phyloP scores from a whole-genome alignment of 64 coral and sea anemone genomes.

The Stichodactyla helianthus region DNA sequence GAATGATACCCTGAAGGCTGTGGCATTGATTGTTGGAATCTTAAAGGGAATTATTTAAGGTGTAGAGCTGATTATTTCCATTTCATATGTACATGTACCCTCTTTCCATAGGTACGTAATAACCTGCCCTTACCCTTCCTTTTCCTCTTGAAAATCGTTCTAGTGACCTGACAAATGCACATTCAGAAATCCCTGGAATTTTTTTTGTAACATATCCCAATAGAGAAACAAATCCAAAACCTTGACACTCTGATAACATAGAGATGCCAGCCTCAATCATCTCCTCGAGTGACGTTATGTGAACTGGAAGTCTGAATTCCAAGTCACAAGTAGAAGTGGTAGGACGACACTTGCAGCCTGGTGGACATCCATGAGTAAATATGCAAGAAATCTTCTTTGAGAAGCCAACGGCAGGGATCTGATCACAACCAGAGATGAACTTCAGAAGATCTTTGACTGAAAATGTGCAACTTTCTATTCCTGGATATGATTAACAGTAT shows the following conservation, averaged over 20 bases:
- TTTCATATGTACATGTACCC: not conserved
- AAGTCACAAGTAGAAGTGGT: constrained; percentile 60
- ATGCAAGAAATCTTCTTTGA: constrained; percentile 19
- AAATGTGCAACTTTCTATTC: constrained; percentile 14
- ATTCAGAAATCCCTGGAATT: constrained; percentile 47
- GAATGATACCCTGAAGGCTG: constrained; percentile 36
- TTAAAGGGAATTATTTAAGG: constrained; percentile 1
- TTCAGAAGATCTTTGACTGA: constrained; percentile 36
- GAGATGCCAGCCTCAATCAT: constrained; percentile 36
- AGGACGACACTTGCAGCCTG: constrained; percentile 34
- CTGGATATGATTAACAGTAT: not conserved
- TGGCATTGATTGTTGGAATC: constrained; percentile 26
- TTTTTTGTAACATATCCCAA: constrained; percentile 53
- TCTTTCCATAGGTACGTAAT: not conserved
- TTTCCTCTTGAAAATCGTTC: constrained; percentile 39
- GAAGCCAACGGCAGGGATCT: constrained; percentile 22
- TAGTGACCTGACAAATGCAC: constrained; percentile 43
- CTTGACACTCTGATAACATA: constrained; percentile 27
- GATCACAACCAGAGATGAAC: constrained; percentile 16
- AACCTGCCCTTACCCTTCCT: constrained; percentile 24
- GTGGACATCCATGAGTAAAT: constrained; percentile 30
- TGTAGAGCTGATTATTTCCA: not conserved
- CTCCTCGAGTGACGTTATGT: constrained; percentile 33
- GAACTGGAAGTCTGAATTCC: constrained; percentile 34
- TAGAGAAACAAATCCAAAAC: constrained; percentile 43